Percentiles rank a stretch among this genome's conserved stretches.
These are phyloP conservation scores for Omphaloscelis lunosa DNA, from an alignment of 2,888 invertebrate genomes.

Conservation along the genomic window DNA sequence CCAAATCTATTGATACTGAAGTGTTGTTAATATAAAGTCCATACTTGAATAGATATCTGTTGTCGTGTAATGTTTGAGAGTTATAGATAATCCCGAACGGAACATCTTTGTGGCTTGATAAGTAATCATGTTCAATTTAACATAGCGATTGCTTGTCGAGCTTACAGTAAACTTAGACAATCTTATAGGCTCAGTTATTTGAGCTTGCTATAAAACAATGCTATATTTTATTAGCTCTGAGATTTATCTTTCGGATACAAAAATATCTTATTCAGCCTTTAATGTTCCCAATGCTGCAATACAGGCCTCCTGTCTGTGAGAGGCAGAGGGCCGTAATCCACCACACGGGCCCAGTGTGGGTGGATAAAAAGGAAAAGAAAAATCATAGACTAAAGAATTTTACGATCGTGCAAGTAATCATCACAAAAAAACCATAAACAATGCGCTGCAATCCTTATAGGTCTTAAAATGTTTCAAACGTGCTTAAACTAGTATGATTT, in stretches of 20 bases:
- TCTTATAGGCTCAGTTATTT: conserved; percentile 52
- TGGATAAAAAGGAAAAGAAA: background rate
- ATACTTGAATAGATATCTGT: conserved; percentile 39
- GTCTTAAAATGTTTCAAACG: background rate
- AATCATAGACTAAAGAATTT: background rate
- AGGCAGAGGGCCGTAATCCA: too few species aligned
- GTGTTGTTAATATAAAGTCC: conserved; percentile 27
- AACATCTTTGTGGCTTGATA: conserved; percentile 53
- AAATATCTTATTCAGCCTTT: background rate
- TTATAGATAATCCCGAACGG: conserved; percentile 59
- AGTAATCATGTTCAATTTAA: conserved; percentile 36
- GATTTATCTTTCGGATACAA: background rate
- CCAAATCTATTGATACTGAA: conserved; percentile 19
- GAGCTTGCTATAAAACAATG: conserved; percentile 57
- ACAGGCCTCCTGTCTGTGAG: too few species aligned
- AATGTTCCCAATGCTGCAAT: background rate
- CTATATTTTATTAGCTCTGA: background rate
- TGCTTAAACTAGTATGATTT: background rate
- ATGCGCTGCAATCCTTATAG: background rate
- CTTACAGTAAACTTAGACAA: conserved; percentile 54
- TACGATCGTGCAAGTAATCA: background rate
- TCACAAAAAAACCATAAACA: background rate
- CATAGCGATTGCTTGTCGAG: conserved; percentile 37
- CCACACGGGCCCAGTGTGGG: background rate
- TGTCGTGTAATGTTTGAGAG: conserved; percentile 22